These are phyloP conservation scores for Drosophila mojavensis DNA, from an alignment of 1,140 invertebrate species.

Conservation along the genomic window DNA sequence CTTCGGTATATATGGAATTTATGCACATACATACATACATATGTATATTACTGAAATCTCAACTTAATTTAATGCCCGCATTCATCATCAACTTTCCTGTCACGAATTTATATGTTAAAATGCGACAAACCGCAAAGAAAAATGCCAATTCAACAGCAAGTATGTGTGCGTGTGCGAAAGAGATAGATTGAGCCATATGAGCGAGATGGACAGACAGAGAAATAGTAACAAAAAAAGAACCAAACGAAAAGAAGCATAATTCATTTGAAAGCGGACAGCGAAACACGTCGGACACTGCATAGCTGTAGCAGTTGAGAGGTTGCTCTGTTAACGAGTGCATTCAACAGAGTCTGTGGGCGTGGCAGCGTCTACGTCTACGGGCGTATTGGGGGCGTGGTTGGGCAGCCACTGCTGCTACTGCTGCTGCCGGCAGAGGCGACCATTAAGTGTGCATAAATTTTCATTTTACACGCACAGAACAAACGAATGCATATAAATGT, in stretches of 20 bases:
- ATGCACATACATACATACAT: too few relatives aligned
- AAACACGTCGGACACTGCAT: constrained; percentile 5
- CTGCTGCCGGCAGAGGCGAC: constrained; percentile 23
- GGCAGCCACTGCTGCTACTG: neutral
- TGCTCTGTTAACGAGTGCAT: constrained; percentile 44
- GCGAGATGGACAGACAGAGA: neutral
- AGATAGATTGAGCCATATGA: neutral
- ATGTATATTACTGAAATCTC: constrained; percentile 44
- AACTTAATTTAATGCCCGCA: constrained; percentile 47
- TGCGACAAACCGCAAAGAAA: constrained; percentile 53
- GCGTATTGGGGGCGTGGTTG: neutral
- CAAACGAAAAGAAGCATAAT: constrained; percentile 38
- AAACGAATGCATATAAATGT: constrained; percentile 56
- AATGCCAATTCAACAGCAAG: constrained; percentile 22
- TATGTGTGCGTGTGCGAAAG: neutral
- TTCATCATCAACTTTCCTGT: constrained; percentile 52
- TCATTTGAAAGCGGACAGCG: constrained; percentile 39
- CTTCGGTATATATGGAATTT: neutral
- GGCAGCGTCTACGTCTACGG: constrained; percentile 4
- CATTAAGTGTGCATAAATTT: constrained; percentile 67
- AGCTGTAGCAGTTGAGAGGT: constrained; percentile 14
- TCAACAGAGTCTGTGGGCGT: constrained; percentile 50
- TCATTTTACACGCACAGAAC: constrained; percentile 46
- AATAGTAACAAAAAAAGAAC: constrained; percentile 6
- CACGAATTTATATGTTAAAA: constrained; percentile 48